Evolutionary conservation across 2,113 vertebrate genomes (phyloP).

Genomic region (Carassius gibelio): DNA sequence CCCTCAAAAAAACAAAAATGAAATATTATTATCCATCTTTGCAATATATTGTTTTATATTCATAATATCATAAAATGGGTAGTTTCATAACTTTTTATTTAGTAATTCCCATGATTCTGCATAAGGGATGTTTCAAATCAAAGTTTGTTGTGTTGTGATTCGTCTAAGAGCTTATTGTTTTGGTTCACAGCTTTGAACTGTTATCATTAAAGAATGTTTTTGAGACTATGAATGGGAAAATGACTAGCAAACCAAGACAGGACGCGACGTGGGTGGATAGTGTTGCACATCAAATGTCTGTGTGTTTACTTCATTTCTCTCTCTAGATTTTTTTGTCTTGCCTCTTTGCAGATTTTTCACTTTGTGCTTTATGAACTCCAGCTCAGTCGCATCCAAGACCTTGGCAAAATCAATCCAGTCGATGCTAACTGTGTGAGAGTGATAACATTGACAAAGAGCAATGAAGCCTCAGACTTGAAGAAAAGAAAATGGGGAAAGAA

Average conservation of each 20-base stretch:
- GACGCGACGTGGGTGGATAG: not conserved
- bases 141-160: not conserved
- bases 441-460: not conserved
- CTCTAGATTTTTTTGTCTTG: not conserved
- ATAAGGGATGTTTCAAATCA: not conserved
- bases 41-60: not conserved
- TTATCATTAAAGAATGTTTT: not conserved
- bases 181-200: not conserved
- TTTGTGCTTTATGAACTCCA: not conserved
- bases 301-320: constrained; percentile 7
- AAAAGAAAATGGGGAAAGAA: constrained; percentile 14
- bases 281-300: not conserved
- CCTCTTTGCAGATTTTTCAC: not conserved
- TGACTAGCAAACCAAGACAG: not conserved
- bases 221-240: constrained; percentile 1
- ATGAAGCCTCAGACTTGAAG: not conserved
- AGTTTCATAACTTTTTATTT: not conserved
- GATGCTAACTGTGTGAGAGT: constrained; percentile 23
- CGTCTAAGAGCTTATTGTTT: not conserved
- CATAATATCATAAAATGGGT: not conserved
- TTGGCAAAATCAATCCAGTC: not conserved
- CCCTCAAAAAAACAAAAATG: not conserved
- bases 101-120: not conserved
- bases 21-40: not conserved
- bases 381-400: not conserved